Percentiles rank a stretch among this genome's conserved stretches.
Conservation (phyloP, 2,888 invertebrate genomes). For the Villa cingulata region DNA sequence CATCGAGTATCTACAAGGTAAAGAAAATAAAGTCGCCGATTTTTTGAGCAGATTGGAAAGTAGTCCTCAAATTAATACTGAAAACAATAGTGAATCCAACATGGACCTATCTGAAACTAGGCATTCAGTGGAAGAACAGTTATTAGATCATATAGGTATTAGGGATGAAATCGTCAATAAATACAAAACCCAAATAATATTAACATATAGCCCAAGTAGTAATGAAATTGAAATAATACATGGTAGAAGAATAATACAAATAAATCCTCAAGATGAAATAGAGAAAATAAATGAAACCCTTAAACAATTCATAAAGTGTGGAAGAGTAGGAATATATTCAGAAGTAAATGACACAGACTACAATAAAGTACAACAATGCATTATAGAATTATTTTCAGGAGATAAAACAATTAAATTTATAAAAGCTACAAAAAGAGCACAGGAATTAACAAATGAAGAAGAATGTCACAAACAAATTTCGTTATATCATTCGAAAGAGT, state of each 20-base stretch:
- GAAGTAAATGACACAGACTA: slow-evolving; percentile 9
- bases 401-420: slow-evolving; percentile 5
- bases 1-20: slow-evolving; percentile 11
- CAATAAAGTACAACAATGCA: slow-evolving; percentile 7
- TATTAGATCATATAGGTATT: too few species aligned
- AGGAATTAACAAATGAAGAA: background rate
- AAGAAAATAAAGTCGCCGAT: slow-evolving; percentile 12
- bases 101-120: slow-evolving; percentile 4
- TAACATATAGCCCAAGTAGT: slow-evolving; percentile 2
- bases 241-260: too few species aligned
- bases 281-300: slow-evolving; percentile 9
- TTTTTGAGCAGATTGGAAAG: slow-evolving; percentile 12
- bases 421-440: slow-evolving; percentile 3
- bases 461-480: slow-evolving; percentile 7
- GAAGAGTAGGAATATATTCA: slow-evolving; percentile 5
- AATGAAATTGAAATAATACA: background rate
- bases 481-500: slow-evolving; percentile 8
- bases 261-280: slow-evolving; percentile 3
- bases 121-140: slow-evolving; percentile 8
- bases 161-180: too few species aligned
- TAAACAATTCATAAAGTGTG: slow-evolving; percentile 5
- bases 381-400: slow-evolving; percentile 8
- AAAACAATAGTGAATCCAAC: slow-evolving; percentile 10
- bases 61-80: background rate
- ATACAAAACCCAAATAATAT: too few species aligned